phyloP scores from a whole-genome alignment of 2,113 vertebrate species.

The Girardinichthys multiradiatus region DNA sequence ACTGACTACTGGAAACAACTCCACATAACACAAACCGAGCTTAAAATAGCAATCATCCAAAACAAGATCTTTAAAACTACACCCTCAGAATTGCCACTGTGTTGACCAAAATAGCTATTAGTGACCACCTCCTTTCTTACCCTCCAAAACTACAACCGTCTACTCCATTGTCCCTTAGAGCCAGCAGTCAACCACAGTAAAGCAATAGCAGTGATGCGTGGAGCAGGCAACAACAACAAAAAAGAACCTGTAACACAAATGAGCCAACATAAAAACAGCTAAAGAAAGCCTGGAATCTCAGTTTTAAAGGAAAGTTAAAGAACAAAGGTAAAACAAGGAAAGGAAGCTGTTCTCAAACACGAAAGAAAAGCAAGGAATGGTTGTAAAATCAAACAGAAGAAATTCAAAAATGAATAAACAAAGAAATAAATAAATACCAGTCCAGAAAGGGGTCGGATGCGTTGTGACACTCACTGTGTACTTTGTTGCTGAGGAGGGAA shows the following conservation, averaged over 20 bases:
- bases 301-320: conserved; percentile 32
- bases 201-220: conserved; percentile 61
- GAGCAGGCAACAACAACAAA: conserved; percentile 59
- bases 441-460: conserved; percentile 83
- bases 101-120: conserved; percentile 6
- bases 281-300: conserved; percentile 52
- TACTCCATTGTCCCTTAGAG: conserved; percentile 40
- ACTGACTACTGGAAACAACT: neutral
- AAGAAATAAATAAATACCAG: conserved; percentile 87
- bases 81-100: neutral
- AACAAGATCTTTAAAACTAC: neutral
- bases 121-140: conserved; percentile 34
- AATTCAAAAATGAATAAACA: conserved; percentile 75
- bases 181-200: conserved; percentile 61
- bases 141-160: conserved; percentile 37
- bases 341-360: conserved; percentile 55
- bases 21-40: neutral
- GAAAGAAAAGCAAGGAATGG: conserved; percentile 62
- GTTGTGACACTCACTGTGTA: conserved; percentile 83
- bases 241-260: conserved; percentile 32
- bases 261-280: conserved; percentile 63
- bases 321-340: conserved; percentile 45
- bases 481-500: conserved; percentile 86
- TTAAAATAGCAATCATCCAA: neutral
- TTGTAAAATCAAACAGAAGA: conserved; percentile 63